These are phyloP conservation scores for Gambusia affinis DNA, from an alignment of 2,113 vertebrate genomes.

Conservation along the genomic window DNA sequence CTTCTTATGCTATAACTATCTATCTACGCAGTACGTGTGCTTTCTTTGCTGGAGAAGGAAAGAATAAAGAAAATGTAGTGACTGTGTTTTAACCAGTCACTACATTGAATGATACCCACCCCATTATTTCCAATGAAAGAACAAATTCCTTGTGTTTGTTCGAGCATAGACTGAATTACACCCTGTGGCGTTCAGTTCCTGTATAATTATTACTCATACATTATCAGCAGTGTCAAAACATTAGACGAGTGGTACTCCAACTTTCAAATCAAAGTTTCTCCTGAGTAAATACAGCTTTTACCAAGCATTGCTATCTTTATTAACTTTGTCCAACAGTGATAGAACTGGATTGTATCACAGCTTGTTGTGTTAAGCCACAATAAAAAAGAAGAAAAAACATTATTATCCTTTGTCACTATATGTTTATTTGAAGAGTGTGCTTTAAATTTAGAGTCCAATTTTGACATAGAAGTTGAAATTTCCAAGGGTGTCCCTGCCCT, in stretches of 20 bases:
- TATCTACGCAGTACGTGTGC: constrained; percentile 16
- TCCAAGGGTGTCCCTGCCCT: neutral
- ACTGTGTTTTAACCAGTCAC: neutral
- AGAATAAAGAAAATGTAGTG: constrained; percentile 17
- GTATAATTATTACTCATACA: constrained; percentile 54
- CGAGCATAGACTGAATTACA: constrained; percentile 30
- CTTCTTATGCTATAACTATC: constrained; percentile 5
- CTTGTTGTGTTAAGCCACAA: too few species aligned
- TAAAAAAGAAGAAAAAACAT: too few species aligned
- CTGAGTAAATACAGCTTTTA: too few species aligned
- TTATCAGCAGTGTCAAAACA: too few species aligned
- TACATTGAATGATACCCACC: constrained; percentile 18
- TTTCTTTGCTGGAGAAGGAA: constrained; percentile 22
- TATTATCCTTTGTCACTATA: too few species aligned
- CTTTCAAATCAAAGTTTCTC: too few species aligned
- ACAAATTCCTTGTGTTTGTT: constrained; percentile 31
- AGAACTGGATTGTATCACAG: too few species aligned
- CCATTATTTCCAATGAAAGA: constrained; percentile 35
- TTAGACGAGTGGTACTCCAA: too few species aligned
- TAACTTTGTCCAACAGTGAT: too few species aligned
- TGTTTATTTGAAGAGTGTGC: neutral
- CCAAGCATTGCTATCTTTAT: too few species aligned
- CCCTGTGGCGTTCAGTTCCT: constrained; percentile 28
- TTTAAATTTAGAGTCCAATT: neutral
- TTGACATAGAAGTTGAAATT: neutral